These are phyloP conservation scores for Cassiopea xamachana DNA, from an alignment of 30 jellyfish, hydroid and myxozoan species.

Conservation along the genomic window DNA sequence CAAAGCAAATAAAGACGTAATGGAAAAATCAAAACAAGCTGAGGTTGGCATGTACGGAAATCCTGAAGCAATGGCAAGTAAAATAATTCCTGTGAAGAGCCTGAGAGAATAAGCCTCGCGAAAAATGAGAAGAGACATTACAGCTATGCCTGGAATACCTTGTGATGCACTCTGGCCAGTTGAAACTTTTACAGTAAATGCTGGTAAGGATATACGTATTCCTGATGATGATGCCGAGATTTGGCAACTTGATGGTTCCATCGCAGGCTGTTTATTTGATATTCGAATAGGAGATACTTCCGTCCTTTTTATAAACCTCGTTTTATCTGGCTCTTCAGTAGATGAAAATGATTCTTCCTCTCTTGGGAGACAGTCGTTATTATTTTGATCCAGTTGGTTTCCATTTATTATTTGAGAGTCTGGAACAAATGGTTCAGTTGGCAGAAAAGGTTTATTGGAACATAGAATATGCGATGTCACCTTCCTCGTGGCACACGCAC, in stretches of 20 bases:
- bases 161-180: neutral
- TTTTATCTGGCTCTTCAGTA: neutral
- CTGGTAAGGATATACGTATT: constrained; percentile 54
- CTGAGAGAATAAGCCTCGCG: neutral
- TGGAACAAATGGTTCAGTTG: constrained; percentile 14
- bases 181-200: constrained; percentile 55
- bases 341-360: neutral
- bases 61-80: too few relatives aligned
- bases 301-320: neutral
- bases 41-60: neutral
- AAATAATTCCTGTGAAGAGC: too few relatives aligned
- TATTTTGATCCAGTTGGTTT: constrained; percentile 18
- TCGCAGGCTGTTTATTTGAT: neutral
- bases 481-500: neutral
- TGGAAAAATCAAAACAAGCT: neutral
- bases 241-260: constrained; percentile 1
- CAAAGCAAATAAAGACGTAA: neutral
- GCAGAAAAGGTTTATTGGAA: neutral
- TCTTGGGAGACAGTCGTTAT: neutral
- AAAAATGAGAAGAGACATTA: neutral
- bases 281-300: neutral
- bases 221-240: constrained; percentile 37
- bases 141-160: neutral
- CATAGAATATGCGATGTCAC: neutral
- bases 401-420: neutral